Base-by-base conservation (phyloP, 2,113 vertebrate species). In the Bujurquina vittata region DNA sequence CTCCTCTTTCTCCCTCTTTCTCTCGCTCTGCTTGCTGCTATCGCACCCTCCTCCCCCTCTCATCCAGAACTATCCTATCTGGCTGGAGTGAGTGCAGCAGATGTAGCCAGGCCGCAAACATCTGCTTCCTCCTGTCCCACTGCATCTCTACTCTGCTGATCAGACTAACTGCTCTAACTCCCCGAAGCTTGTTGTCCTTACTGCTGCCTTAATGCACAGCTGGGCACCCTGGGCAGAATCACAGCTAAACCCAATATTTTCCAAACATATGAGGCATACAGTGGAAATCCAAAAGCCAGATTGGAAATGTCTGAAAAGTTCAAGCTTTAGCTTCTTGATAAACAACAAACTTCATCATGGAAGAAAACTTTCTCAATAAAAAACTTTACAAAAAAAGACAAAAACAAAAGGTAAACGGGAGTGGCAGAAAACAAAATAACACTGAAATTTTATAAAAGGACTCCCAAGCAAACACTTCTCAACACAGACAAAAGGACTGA, bases 31-130 rank as follows among this genome's bases (percentile, higher is more conserved):
- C 56, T 58, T 84, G 43, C 49, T 75, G 33, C 74, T 63, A 54
- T 75, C 57, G 58, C 37, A 3, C 52, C 43, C 60, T 55, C 43
- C 33, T 56, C 81, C 20, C 58, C 17, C 56, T 67, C 75, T 83
- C 82, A 75, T 85, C 87, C 82, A 76, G 29, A 46, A 57, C 84
- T 56, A 67, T 74, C 87, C 86, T 88, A 82, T 91, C 84, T 93
- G 90, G 92, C 90, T 80, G 85, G 43, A 88, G 60, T 84, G 77
- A 90, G 86, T 81, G 87, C 81, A 81, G 88, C 94, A 95, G 95
- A 94, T 95, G 94, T 84, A 81, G 84, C 60, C 87, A 56, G 89
- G 85, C 80, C 84, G 56, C 86, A 86, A 93, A 95, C 95, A 95
- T 94, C 94, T 95, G 95, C 84, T 94, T 89, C 83, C 87, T 26